Evolutionary conservation across 2,113 vertebrate genomes (phyloP).

Genomic region (Martes martes): DNA sequence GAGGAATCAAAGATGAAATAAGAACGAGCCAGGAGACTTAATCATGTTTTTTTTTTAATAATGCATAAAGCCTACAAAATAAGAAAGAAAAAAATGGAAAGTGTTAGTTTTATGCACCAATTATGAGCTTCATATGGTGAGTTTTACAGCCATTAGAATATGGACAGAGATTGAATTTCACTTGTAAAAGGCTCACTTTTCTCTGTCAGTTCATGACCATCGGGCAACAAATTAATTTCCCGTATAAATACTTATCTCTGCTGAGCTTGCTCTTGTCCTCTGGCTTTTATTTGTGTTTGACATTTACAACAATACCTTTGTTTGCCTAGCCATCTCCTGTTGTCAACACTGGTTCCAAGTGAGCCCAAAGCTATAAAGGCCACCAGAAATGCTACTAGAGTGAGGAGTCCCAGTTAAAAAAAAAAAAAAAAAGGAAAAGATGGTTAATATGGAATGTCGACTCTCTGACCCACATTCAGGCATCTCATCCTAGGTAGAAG

Average conservation of each 20-base stretch:
- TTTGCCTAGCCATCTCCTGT: background rate
- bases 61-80: background rate
- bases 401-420: background rate
- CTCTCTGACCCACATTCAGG: background rate
- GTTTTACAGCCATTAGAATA: conserved; percentile 36
- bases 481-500: background rate
- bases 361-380: background rate
- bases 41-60: conserved; percentile 7
- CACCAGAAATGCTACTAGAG: background rate
- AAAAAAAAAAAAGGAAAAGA: background rate
- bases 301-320: background rate
- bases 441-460: background rate
- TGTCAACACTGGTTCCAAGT: background rate
- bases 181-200: conserved; percentile 8
- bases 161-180: conserved; percentile 7
- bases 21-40: background rate
- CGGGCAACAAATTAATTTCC: conserved; percentile 35
- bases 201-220: background rate
- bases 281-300: conserved; percentile 37
- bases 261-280: background rate
- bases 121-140: conserved; percentile 25
- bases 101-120: background rate
- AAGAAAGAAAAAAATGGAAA: background rate
- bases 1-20: conserved; percentile 26
- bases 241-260: background rate